phyloP scores from a whole-genome alignment of 2,113 vertebrate genomes.

The Ornithorhynchus anatinus region DNA sequence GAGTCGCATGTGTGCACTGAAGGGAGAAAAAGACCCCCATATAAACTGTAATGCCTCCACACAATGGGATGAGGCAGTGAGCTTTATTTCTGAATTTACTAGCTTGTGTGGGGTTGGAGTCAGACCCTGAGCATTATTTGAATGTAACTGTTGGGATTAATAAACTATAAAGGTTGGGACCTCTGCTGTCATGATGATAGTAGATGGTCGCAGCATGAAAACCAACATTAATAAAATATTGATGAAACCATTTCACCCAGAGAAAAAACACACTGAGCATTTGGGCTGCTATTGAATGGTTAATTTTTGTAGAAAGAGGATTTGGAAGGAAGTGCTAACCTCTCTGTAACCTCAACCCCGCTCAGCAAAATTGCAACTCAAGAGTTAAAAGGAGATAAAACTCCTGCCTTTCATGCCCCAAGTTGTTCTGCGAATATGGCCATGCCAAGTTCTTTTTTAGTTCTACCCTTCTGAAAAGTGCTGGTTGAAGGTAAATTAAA shows the following conservation, averaged over 20 bases:
- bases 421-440: conserved; percentile 6
- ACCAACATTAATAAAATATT: not conserved
- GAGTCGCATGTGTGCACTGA: not conserved
- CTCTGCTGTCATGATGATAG: conserved; percentile 18
- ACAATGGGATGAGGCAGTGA: fast-evolving
- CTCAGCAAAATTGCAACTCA: not conserved
- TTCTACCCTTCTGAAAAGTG: conserved; percentile 65
- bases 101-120: not conserved
- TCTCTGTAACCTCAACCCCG: not conserved
- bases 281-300: not conserved
- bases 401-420: conserved; percentile 36
- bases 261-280: not conserved
- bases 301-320: not conserved
- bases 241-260: not conserved
- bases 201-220: not conserved
- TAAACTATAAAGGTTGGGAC: conserved; percentile 6
- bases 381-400: conserved; percentile 26
- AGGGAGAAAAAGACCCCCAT: not conserved
- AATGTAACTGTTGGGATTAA: conserved; percentile 50
- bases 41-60: not conserved
- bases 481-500: conserved; percentile 66
- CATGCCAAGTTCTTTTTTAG: conserved; percentile 56
- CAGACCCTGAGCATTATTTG: conserved; percentile 24
- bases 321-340: not conserved
- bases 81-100: conserved; percentile 29